These are phyloP conservation scores for Leptinotarsa tumamoca DNA, from an alignment of 2,888 invertebrate genomes.

Conservation along the genomic window DNA sequence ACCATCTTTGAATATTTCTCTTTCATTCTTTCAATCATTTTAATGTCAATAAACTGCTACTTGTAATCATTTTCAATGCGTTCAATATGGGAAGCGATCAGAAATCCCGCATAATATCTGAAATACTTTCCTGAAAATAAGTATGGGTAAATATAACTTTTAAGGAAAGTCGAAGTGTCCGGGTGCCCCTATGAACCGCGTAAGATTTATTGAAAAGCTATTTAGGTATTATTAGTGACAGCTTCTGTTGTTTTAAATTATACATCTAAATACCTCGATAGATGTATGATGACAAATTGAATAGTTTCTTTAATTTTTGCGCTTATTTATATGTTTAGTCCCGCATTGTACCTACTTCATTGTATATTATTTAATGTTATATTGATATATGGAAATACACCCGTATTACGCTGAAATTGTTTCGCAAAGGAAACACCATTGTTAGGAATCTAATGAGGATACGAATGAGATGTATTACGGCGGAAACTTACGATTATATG, in stretches of 20 bases:
- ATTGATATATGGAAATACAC: constrained; percentile 8
- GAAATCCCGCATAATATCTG: constrained; percentile 11
- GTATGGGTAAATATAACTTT: constrained; percentile 4
- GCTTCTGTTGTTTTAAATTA: neutral
- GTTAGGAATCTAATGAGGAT: constrained; percentile 16
- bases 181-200: neutral
- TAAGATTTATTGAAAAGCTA: constrained; percentile 11
- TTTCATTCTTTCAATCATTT: neutral
- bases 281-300: constrained; percentile 1
- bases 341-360: constrained; percentile 12
- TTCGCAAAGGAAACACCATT: neutral
- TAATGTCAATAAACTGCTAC: neutral
- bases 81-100: neutral
- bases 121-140: neutral
- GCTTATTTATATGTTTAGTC: neutral
- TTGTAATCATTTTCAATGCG: neutral
- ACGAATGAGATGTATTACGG: neutral
- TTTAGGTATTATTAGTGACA: constrained; percentile 1
- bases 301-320: constrained; percentile 9
- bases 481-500: constrained; percentile 15
- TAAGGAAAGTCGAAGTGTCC: neutral
- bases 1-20: neutral
- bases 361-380: constrained; percentile 7
- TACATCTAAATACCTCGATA: neutral
- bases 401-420: constrained; percentile 16